Evolutionary conservation across 2,888 invertebrate genomes (phyloP).

Genomic region (Gandaritis pyraliata): DNA sequence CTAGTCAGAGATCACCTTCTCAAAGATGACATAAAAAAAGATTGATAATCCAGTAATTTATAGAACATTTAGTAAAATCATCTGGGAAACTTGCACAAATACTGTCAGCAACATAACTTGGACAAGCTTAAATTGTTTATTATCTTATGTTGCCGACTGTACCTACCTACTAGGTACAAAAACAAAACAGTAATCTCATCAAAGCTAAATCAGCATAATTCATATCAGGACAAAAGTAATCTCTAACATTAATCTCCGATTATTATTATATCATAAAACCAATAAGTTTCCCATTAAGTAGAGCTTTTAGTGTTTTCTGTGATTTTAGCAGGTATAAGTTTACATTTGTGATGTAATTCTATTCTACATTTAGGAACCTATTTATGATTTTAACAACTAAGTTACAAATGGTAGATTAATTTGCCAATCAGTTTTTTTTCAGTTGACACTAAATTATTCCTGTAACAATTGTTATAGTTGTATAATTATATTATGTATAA

Average conservation of each 20-base stretch:
- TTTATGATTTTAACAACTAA: slow-evolving; percentile 40
- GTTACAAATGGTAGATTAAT: slow-evolving; percentile 14
- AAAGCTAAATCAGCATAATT: background rate
- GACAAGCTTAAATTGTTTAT: too few species aligned
- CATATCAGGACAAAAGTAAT: slow-evolving; percentile 23
- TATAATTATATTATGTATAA: background rate
- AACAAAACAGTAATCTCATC: slow-evolving; percentile 41
- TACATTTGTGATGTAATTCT: slow-evolving; percentile 36
- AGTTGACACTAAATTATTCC: background rate
- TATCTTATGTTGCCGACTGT: too few species aligned
- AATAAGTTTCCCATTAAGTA: slow-evolving; percentile 44
- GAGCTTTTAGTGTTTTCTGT: slow-evolving; percentile 53
- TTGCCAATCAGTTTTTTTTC: background rate
- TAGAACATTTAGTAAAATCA: slow-evolving; percentile 16
- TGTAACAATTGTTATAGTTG: background rate
- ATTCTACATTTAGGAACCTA: slow-evolving; percentile 25
- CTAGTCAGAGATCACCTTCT: slow-evolving; percentile 84
- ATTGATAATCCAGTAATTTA: slow-evolving; percentile 42
- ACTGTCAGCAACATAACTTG: too few species aligned
- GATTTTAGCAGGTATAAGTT: slow-evolving; percentile 59
- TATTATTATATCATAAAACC: background rate
- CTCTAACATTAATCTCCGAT: slow-evolving; percentile 10
- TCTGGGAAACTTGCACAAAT: slow-evolving; percentile 28
- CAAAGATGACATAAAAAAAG: slow-evolving; percentile 65
- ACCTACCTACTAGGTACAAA: background rate